Evolutionary conservation across 2,113 vertebrate species (phyloP).

Genomic region (Atrichornis clamosus): DNA sequence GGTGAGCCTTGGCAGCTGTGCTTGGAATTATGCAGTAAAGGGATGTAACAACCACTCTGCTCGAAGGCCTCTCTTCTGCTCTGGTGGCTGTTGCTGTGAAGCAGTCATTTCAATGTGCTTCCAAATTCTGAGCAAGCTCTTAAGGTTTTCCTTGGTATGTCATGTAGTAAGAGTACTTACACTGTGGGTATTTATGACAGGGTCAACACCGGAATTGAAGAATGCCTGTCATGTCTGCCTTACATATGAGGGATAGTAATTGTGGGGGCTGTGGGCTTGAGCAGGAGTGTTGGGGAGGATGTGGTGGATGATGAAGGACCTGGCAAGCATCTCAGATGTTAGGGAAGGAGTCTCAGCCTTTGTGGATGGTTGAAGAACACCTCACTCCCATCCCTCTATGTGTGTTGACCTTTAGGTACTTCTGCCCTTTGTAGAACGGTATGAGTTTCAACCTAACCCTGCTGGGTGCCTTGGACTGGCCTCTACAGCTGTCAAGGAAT

Average conservation of each 20-base stretch:
- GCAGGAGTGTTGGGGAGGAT: neutral
- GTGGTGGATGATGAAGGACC: neutral
- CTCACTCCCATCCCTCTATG: neutral
- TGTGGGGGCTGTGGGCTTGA: neutral
- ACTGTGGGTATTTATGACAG: neutral
- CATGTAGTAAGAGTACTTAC: neutral
- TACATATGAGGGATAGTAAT: fast-evolving
- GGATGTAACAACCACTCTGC: neutral
- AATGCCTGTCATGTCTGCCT: neutral
- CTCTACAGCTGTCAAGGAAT: neutral
- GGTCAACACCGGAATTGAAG: neutral
- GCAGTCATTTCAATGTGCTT: neutral
- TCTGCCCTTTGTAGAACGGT: neutral
- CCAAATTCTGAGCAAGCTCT: neutral
- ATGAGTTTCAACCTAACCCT: neutral
- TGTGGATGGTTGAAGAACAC: neutral
- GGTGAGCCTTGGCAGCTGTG: neutral
- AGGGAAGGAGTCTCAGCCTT: neutral
- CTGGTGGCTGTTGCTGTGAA: neutral
- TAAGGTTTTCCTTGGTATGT: neutral
- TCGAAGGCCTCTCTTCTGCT: neutral
- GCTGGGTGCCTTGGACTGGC: neutral
- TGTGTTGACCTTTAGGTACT: neutral
- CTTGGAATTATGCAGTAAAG: neutral
- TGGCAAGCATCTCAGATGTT: neutral